Base-by-base conservation (phyloP, 1,140 invertebrate species). In the Drosophila busckii region DNA sequence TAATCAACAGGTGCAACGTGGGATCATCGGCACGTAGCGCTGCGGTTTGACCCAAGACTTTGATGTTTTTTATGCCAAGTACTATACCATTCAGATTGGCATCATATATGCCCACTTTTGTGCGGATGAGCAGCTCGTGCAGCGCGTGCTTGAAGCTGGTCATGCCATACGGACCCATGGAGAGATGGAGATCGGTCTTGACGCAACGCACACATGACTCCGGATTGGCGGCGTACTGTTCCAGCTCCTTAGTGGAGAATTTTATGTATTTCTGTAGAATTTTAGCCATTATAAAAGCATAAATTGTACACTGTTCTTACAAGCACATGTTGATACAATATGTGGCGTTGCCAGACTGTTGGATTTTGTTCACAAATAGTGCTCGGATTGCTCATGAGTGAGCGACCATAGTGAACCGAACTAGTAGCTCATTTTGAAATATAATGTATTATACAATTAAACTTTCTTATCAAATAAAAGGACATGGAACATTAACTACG, bases 1-100 rank as follows among this genome's bases (percentile, higher is more conserved):
- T 75, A n/a, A 82, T 70, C 8, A 56, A 2, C 9, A 91, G 23
- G 54, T 92, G 90, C 56, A 91, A 86, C 16, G 86, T 89, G 17
- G 82, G 88, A 48, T 87, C 87, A 40, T 91, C 90, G 13, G 88
- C 65, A 4, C 88, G 66, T 29, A 90, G 66, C 2, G 76, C 75
- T 23, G 88, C 89, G 0, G 85, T 45, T 0, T 87, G 46, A 2
- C 86, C 88, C 3, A 90, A 35, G 5, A 92, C 45, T 83, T 90
- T 91, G 8, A 90, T 88, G 55, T 91, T 91, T 58, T 88, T 87
- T 41, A 91, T 91, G n/a, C 89, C 88, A 1, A 92, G 67, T 6
- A 92, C 59, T 52, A 92, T 90, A 2, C 90, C 91, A 41, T 90
- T 68, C 3, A 92, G 76, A 38, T 78, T 61, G 9, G 80, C 52